Evolutionary conservation across 2,888 invertebrate genomes (phyloP), one percentile per base, ranked within the genome.

Genomic region (Hanleya hanleyi): DNA sequence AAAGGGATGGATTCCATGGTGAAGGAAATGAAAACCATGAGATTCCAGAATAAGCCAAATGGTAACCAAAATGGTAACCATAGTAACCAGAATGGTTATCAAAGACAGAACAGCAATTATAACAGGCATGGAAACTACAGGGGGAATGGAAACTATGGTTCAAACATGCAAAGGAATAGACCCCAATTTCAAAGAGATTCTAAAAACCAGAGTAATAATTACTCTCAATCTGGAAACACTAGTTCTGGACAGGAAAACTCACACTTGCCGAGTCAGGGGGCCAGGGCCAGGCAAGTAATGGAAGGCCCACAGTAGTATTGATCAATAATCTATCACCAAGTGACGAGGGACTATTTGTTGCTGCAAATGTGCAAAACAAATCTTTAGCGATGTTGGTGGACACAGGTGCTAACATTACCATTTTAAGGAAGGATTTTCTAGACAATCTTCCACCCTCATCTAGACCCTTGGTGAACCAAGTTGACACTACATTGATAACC

Each of bases 391-490:
- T 62, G 33, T 64, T 75, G 26, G 26, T 66, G 33, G 68, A 69
- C 57, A 75, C 71, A 33, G 71, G 75, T 33, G 38, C 71, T 15
- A 66, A 32, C 47, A 37, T 64, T 6, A 75, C 65, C 7, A 51
- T 71, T 22, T 29, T 71, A 7, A 64, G 50, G 2, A 64, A 15
- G 3, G 66, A 38, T 1, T 6, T 69, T 18, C 22, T 41, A 26
- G 71, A 69, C 38, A 47, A 33, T 26, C 69, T 18, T 29, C 64
- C 57, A 37, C 9, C 9, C 9, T 41, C 41, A 18, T 9, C 9
- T 41, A 41, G 18, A 41, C 9, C 18, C 18, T 9, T 41, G 9
- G 41, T 41, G 9, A 12, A 9, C 18, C 41, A 9, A 18, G 18
- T 18, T 9, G 18, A 41, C 41, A 18, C 9, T 18, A 41, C 41